Base-by-base conservation (phyloP, 2,797 vertebrate genomes). In the Orientallactaga sibirica region DNA sequence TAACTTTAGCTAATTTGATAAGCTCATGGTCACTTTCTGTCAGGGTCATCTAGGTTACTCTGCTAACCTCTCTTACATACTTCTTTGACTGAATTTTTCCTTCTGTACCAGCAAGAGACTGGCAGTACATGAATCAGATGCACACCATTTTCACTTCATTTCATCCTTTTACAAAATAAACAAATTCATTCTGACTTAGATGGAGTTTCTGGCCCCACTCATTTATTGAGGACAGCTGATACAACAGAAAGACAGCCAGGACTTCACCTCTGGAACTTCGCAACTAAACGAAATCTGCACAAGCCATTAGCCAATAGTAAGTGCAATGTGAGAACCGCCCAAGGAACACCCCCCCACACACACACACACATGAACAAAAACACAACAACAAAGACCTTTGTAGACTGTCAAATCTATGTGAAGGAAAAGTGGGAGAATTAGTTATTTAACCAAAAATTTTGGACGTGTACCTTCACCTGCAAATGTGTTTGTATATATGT, bases 331-430 rank as follows among this genome's bases (percentile, higher is more conserved):
- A 29, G 27, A 29, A 14, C 1, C 25, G 15, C 70, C 20, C 19
- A 58, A 55, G 11, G 27, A 29, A 37, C 14, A 68, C 7, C 61
- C 76, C 11, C 16, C 19, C 52, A 2, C 8, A 55, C 52, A n/a
- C 1, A 62, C 16, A 74, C 1, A 58, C 2, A 84, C 29, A 74
- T 0, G n/a, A 2, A 37, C 11, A n/a, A 4, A 24, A 4, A 9
- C 2, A 71, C 3, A 22, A 58, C 7, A 27, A 4, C 7, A 6
- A n/a, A 43, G 37, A 48, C 58, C 7, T 61, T 67, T 79, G 24
- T 70, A 76, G 78, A 5, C 61, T 74, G 52, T 10, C 62, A 70
- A 52, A 80, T 11, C 25, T 55, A n/a, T 73, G 27, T 48, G 80
- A 84, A 73, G 11, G 19, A 27, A 61, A 74, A 86, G 7, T 67